Evolutionary conservation across 2,797 vertebrate genomes (phyloP).

Genomic region (Toxotes lorentzi): DNA sequence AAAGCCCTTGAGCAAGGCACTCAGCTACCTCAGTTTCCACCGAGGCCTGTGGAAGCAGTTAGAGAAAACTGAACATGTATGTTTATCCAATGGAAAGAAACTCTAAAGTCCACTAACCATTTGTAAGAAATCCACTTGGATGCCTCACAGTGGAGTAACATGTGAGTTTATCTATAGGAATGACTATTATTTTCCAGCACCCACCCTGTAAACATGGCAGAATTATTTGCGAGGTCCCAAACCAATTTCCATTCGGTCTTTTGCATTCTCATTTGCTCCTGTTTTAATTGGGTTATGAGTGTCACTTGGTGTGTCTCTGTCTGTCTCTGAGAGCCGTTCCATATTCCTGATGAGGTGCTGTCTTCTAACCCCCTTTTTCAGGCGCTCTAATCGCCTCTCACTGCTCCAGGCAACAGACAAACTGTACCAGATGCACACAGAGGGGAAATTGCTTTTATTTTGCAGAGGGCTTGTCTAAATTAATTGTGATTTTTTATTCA

Average conservation of each 20-base stretch:
- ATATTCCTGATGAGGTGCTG: slow-evolving; percentile 70
- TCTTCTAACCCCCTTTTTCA: slow-evolving; percentile 67
- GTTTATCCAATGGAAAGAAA: neutral
- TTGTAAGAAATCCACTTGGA: neutral
- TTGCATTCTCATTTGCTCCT: slow-evolving; percentile 50
- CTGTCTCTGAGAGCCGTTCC: slow-evolving; percentile 63
- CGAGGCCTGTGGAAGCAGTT: neutral
- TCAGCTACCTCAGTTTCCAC: neutral
- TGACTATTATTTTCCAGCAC: slow-evolving; percentile 14
- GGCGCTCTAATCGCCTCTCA: slow-evolving; percentile 76
- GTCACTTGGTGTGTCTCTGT: slow-evolving; percentile 54
- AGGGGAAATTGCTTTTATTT: slow-evolving; percentile 68
- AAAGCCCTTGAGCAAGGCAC: slow-evolving; percentile 16
- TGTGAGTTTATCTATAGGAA: neutral
- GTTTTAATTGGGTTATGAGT: slow-evolving; percentile 70
- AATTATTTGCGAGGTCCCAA: slow-evolving; percentile 4
- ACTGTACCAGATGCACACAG: slow-evolving; percentile 67
- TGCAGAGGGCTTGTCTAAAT: slow-evolving; percentile 57
- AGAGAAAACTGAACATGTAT: neutral
- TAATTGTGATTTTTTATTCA: slow-evolving; percentile 61
- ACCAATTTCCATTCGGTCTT: slow-evolving; percentile 19
- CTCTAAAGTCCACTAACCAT: neutral
- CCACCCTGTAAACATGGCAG: slow-evolving; percentile 8
- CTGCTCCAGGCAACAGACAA: slow-evolving; percentile 77
- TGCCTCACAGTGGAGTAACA: neutral